Evolutionary conservation across 2,797 vertebrate genomes (phyloP).

Genomic region (Sebastes itinus): DNA sequence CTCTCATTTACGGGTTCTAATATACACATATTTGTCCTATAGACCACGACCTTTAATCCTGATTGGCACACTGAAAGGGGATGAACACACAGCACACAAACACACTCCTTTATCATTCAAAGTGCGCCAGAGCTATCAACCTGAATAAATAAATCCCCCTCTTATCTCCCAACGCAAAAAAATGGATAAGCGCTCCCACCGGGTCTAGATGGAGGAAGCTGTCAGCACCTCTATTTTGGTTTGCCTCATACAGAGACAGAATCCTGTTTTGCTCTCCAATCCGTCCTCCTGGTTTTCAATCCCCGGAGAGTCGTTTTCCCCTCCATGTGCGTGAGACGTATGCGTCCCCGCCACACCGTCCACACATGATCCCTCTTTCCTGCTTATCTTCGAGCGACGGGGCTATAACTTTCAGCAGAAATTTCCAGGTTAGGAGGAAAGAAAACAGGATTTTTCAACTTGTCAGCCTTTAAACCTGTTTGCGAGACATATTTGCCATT

Average conservation of each 20-base stretch:
- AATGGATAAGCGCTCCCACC: conserved; percentile 70
- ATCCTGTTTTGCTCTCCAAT: conserved; percentile 77
- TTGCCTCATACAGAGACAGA: conserved; percentile 61
- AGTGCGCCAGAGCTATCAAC: conserved; percentile 66
- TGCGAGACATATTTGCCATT: conserved; percentile 34
- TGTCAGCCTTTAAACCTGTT: conserved; percentile 42
- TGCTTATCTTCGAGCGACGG: conserved; percentile 45
- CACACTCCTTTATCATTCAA: conserved; percentile 71
- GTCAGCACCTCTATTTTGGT: conserved; percentile 78
- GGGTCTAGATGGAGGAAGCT: conserved; percentile 71
- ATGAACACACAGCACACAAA: conserved; percentile 43
- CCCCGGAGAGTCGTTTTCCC: conserved; percentile 62
- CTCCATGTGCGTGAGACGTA: conserved; percentile 47
- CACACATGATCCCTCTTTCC: conserved; percentile 68
- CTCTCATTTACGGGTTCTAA: conserved; percentile 44
- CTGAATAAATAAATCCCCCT: conserved; percentile 79
- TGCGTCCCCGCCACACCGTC: conserved; percentile 37
- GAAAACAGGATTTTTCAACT: conserved; percentile 64
- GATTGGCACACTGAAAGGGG: conserved; percentile 66
- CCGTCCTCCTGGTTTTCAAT: conserved; percentile 62
- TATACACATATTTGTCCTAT: conserved; percentile 46
- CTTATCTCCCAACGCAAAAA: conserved; percentile 71
- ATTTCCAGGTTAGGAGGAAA: conserved; percentile 38
- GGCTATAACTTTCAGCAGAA: conserved; percentile 59
- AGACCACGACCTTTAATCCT: conserved; percentile 75